Evolutionary conservation across 2,888 invertebrate genomes (phyloP), one percentile per base, ranked within the genome.

Genomic region (Thecocarcelia acutangulata): DNA sequence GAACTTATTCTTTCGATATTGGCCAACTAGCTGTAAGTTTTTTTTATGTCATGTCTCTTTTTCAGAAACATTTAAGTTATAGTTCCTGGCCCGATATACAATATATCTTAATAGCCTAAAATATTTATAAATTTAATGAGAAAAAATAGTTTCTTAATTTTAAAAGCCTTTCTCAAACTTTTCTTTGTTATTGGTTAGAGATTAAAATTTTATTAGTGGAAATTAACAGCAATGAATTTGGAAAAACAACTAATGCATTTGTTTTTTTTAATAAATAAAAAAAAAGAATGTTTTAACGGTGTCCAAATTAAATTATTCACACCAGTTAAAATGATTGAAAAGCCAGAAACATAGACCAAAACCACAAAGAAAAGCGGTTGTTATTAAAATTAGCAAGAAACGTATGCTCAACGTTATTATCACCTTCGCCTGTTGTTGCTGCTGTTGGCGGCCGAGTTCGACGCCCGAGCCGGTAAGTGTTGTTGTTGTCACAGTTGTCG

Each of bases 291-390:
- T 70, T 21, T 48, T 58, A 59, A 79, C 66, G 61, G 63, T 79
- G 78, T 59, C 40, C 50, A 13, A 28, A 19, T 42, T 17, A 56
- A 42, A 83, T 44, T 76, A 19, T 46, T 83, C 83, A 84, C 83
- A 85, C 84, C 84, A 86, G 69, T 87, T 85, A 81, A 84, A 85
- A 85, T 87, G 85, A 83, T 87, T 86, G 85, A 89, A 88, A 89
- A 90, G 88, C 89, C 89, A 90, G 87, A 88, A 88, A 89, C 90
- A 90, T 87, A 89, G 86, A 89, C 90, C 90, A 87, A 89, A 90
- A 90, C 90, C 90, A 90, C 90, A 90, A 85, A 90, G 85, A 89
- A 89, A 90, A 89, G 89, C 89, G 86, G 87, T 87, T 88, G 88
- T 86, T 85, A 90, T 85, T 87, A 89, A 84, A 86, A 87, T 86